Percentiles rank a stretch among this genome's conserved stretches.
phyloP scores from a whole-genome alignment of 1,140 invertebrate species.

The Ptiloglossa arizonensis region DNA sequence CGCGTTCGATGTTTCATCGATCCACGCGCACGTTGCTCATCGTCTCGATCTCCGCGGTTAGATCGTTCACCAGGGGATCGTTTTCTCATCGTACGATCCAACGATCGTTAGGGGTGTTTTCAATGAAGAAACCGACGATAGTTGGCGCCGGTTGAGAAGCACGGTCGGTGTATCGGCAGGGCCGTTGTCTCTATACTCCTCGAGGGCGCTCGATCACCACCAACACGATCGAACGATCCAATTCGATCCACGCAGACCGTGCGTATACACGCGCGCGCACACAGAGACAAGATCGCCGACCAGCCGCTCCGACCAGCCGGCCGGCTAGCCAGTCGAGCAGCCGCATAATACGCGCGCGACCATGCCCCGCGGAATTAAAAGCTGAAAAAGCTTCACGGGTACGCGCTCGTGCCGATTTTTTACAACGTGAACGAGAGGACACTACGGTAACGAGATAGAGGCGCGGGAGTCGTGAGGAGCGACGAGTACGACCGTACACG shows the following conservation, averaged over 20 bases:
- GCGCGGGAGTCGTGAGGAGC: no score
- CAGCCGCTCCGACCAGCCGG: constrained; percentile 10
- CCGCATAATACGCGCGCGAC: constrained; percentile 26
- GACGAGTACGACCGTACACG: no score
- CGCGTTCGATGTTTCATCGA: no score
- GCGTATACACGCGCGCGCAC: constrained; percentile 27
- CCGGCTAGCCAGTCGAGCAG: constrained; percentile 19
- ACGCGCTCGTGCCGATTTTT: no score
- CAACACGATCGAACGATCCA: constrained; percentile 60
- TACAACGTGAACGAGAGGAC: no score
- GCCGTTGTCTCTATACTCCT: constrained; percentile 70
- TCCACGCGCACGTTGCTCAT: background rate
- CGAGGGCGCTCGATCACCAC: constrained; percentile 66
- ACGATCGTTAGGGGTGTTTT: no score
- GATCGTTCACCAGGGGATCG: no score
- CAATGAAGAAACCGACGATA: no score
- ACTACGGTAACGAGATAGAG: no score
- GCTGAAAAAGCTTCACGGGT: no score
- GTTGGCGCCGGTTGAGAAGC: constrained; percentile 41
- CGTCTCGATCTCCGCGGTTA: no score
- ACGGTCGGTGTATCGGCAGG: constrained; percentile 58
- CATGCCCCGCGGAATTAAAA: background rate
- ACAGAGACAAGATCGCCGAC: background rate
- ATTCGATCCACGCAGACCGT: constrained; percentile 53
- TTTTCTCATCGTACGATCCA: no score